Evolutionary conservation across 2,113 vertebrate species (phyloP).

Genomic region (Ciconia maguari): DNA sequence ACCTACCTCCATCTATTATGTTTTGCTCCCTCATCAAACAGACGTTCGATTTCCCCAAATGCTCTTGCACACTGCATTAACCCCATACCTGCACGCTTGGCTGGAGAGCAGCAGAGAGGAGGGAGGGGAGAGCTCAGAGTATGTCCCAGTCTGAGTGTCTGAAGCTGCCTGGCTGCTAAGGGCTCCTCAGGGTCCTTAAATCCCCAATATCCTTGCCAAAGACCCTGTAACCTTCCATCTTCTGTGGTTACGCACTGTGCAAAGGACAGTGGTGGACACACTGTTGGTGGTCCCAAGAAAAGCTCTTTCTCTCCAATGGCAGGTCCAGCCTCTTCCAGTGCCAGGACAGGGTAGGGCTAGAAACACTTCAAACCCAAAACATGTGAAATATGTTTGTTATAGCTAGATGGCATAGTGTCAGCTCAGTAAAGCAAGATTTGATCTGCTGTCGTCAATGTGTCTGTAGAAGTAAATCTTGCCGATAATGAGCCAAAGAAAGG

Average conservation of each 20-base stretch:
- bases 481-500: not conserved
- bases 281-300: not conserved
- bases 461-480: not conserved
- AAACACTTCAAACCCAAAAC: not conserved
- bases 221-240: not conserved
- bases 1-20: not conserved
- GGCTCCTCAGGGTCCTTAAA: not conserved
- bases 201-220: not conserved
- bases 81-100: fast-evolving
- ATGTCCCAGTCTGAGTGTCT: not conserved
- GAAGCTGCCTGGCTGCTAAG: not conserved
- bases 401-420: not conserved
- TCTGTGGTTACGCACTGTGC: not conserved
- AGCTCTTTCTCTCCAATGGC: not conserved
- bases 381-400: not conserved
- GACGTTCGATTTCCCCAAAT: not conserved
- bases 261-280: not conserved
- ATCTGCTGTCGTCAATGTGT: not conserved
- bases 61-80: not conserved
- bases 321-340: not conserved
- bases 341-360: not conserved
- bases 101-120: not conserved
- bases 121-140: not conserved
- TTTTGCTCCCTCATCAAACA: not conserved
- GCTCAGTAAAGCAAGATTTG: not conserved